Evolutionary conservation across 2,113 vertebrate genomes (phyloP), one percentile per base, ranked within the genome.

Genomic region (Eubucco bourcierii): DNA sequence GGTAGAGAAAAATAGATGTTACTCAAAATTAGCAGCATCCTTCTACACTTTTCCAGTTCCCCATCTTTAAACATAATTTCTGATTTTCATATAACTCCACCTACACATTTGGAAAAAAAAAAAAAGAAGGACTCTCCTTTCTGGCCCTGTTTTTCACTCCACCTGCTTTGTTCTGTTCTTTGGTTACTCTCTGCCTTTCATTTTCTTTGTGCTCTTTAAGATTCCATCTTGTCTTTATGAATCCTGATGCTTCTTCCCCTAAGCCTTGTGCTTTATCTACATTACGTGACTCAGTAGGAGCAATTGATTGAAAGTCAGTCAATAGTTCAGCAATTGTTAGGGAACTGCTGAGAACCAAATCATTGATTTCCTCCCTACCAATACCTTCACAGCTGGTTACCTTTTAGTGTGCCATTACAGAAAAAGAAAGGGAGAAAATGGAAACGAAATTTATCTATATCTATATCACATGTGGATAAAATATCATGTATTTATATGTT

Each of bases 301-400:
- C 61, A 90, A 93, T 88, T 95, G 84, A 94, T 78, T 78, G 37
- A 33, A 52, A 91, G 82, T 75, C 86, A 77, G 60, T 93, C 91
- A 80, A 93, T 95, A 94, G 63, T 67, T 84, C 67, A 88, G 65
- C 71, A 93, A 88, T 60, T 94, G 82, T 37, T 64, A 84, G 33
- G 52, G 31, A 82, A 87, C 74, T 65, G 84, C 84, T 88, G 83
- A 90, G 88, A 31, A 82, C 90, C 88, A 92, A 94, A 95, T 55
- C 29, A 84, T 78, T 93, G 71, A 92, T 94, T 96, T 89, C 50
- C 28, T 94, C 33, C 37, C 44, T 17, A 27, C 58, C 70, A 67
- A 60, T 65, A 17, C 16, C 56, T 89, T 82, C 84, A 41, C 64
- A 95, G 90, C 56, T 93, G 75, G 67, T 73, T 88, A 80, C 39